phyloP scores from a whole-genome alignment of 2,888 invertebrate species.

The Andrena minutula region DNA sequence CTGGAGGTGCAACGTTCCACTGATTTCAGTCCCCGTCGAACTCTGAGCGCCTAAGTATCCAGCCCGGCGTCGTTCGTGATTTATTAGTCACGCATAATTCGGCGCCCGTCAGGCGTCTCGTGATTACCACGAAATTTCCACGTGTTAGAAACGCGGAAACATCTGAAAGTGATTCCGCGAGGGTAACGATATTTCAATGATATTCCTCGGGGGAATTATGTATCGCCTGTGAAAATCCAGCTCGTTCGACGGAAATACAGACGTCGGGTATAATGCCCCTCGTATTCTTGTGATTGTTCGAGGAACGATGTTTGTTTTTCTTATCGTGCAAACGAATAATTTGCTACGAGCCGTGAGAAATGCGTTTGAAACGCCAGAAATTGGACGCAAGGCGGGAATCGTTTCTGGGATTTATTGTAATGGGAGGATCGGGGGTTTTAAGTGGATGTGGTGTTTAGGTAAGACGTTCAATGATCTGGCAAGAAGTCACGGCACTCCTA shows the following conservation, averaged over 20 bases:
- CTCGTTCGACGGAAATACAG: not conserved
- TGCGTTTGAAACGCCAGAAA: slow-evolving; percentile 2
- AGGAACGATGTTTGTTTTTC: not conserved
- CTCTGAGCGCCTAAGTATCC: not conserved
- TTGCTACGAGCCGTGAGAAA: not conserved
- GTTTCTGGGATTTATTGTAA: slow-evolving; percentile 37
- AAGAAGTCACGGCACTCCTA: slow-evolving; percentile 61
- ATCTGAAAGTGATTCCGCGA: not conserved
- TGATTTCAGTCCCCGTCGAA: slow-evolving; percentile 32
- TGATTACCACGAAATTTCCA: slow-evolving; percentile 8
- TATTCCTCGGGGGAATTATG: not conserved
- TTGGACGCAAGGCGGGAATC: slow-evolving; percentile 9
- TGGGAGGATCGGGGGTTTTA: slow-evolving; percentile 20
- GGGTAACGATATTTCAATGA: not conserved
- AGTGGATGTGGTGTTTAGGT: slow-evolving; percentile 53
- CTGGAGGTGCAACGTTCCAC: slow-evolving; percentile 25
- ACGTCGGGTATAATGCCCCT: not conserved
- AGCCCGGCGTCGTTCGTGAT: slow-evolving; percentile 22
- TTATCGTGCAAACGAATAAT: not conserved
- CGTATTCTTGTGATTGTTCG: not conserved
- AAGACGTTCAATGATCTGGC: slow-evolving; percentile 55
- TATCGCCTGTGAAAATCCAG: not conserved
- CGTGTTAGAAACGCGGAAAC: slow-evolving; percentile 1
- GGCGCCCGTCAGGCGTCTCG: not conserved
- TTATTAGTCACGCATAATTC: slow-evolving; percentile 20